Base-by-base conservation (phyloP, 2,888 invertebrate species). In the Sarcophaga rosellei region DNA sequence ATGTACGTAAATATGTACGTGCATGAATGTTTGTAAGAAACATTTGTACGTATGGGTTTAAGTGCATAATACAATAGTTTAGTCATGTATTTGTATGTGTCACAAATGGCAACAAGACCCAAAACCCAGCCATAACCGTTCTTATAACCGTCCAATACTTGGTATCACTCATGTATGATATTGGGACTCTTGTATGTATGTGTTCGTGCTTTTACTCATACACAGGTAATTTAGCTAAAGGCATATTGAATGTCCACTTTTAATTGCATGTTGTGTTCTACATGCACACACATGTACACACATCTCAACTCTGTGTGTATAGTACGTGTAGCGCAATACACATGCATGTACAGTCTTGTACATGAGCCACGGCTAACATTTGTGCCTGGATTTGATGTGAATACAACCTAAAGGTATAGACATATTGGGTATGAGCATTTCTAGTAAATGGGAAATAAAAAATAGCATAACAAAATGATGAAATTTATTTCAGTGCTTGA, bases 161-260 rank as follows among this genome's bases (percentile, higher is more conserved):
- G 6, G 35, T 35, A 35, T 35, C 35, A 10, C 2, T 35, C 35
- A 35, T 35, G 35, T 35, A 35, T 35, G 35, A 35, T 35, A 35
- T 25, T 35, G 35, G 35, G 5, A 35, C 35, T 35, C 35, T 8
- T 35, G 35, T 35, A 35, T 35, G 35, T 35, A 10, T 35, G 35
- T 1, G 2, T 25, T 4, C 25, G 5, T 11, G 17, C 17, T 57
- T 57, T 57, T 57, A 57, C n/a, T n/a, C 17, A 53, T 53, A 17
- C 53, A 53, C 53, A 53, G 53, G 53, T 53, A 61, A 53, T 53
- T 62, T 35, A 72, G 62, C 84, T 72, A 20, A 44, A 62, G 84
- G 84, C 84, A 81, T 78, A 75, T 81, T 62, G 75, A 75, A 84
- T 86, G 86, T 86, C 86, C 86, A 81, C 84, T 86, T 66, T 86